Base-by-base conservation (phyloP, 2,797 vertebrate species). In the Paramormyrops hopkinsi region DNA sequence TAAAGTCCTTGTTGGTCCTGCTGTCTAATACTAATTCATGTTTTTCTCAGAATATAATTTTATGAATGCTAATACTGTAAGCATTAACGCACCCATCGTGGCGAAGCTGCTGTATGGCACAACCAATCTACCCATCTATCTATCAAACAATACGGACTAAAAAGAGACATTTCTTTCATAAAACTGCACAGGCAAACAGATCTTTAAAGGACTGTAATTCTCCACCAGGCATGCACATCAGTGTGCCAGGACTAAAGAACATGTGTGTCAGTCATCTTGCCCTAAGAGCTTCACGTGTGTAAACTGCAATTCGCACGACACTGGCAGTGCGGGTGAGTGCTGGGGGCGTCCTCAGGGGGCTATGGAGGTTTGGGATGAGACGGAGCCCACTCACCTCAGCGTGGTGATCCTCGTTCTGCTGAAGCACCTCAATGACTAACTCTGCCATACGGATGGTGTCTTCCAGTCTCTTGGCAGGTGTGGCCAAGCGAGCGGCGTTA, bases 401-500 rank as follows among this genome's bases (percentile, higher is more conserved):
- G 0, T 99, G 99, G 92, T 99, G 99, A 92, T 99, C 99, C 95
- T 99, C 98, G 11, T 99, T 99, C 95, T 99, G 98, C 94, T 99
- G 99, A 88, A 99, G 98, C 93, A 99, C 99, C 96, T 99, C 99
- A 94, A 99, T 99, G 95, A 99, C 98, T 96, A 99, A 93, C 94
- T 99, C 99, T 92, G 98, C 99, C 95, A 99, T 97, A 91, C 97
- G 98, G 94, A 99, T 99, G 94, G 98, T 98, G 90, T 99, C 98
- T 97, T 99, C 99, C 93, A 99, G 97, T 94, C 98, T 99, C 98
- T 99, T 99, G 97, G 98, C 98, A 95, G 99, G 99, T 91, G 98
- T 99, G 96, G 98, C 98, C 98, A 99, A 97, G 93, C 98, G 98
- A 95, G 97, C 98, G 97, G 97, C 98, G 96, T 99, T 99, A 95